Conservation (phyloP, 1,140 invertebrate species). For the Drosophila tani region DNA sequence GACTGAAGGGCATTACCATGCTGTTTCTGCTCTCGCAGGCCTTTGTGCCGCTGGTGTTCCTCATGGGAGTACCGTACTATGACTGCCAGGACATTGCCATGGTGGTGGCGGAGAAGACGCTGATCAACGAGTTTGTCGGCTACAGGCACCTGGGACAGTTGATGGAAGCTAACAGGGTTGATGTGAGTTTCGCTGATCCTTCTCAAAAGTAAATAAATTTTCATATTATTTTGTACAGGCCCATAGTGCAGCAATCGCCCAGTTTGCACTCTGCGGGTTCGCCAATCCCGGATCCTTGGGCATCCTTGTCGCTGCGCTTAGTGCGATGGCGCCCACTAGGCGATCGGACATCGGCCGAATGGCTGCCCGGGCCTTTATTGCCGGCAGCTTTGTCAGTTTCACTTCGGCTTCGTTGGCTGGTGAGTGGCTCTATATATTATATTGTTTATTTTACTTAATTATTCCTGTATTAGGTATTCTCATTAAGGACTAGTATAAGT, state of each 20-base stretch:
- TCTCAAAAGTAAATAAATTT: neutral
- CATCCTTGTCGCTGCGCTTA: slow-evolving; percentile 45
- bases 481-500: neutral
- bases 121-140: slow-evolving; percentile 96
- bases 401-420: slow-evolving; percentile 53
- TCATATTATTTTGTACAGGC: slow-evolving; percentile 83
- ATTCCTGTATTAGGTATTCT: slow-evolving; percentile 38
- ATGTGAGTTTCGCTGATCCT: slow-evolving; percentile 85
- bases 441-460: neutral
- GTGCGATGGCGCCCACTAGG: slow-evolving; percentile 41
- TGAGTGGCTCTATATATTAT: neutral
- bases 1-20: slow-evolving; percentile 85
- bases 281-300: slow-evolving; percentile 56
- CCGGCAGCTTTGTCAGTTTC: slow-evolving; percentile 55
- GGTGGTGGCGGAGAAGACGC: slow-evolving; percentile 94
- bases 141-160: slow-evolving; percentile 90
- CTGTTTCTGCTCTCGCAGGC: slow-evolving; percentile 91
- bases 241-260: slow-evolving; percentile 92
- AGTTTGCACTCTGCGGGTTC: slow-evolving; percentile 94
- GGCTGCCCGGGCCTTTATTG: slow-evolving; percentile 37
- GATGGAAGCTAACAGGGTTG: slow-evolving; percentile 86
- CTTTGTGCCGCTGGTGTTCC: slow-evolving; percentile 92
- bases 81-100: slow-evolving; percentile 91
- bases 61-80: slow-evolving; percentile 90
- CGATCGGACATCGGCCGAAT: slow-evolving; percentile 27